Conservation (phyloP, 2,113 vertebrate species). For the Hemichromis elongatus region DNA sequence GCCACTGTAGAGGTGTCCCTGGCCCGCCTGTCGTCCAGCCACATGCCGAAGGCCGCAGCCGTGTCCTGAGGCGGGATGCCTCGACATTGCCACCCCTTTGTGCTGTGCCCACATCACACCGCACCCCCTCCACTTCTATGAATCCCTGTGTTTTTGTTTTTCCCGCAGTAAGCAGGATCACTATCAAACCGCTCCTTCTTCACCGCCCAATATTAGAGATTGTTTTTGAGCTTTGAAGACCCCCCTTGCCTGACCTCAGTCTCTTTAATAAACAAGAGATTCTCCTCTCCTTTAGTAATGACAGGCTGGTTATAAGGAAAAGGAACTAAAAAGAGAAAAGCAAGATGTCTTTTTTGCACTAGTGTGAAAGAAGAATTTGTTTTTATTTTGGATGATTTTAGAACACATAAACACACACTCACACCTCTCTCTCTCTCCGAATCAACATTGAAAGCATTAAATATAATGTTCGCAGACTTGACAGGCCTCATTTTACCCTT, state of each 20-base stretch:
- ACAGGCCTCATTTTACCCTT: background rate
- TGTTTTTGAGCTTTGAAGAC: slow-evolving; percentile 27
- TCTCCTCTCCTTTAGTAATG: slow-evolving; percentile 79
- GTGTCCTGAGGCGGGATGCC: slow-evolving; percentile 77
- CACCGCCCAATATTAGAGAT: slow-evolving; percentile 22
- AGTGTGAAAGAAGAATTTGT: slow-evolving; percentile 97
- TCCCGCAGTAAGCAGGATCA: slow-evolving; percentile 23
- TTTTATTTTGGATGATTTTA: slow-evolving; percentile 81
- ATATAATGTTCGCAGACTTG: slow-evolving; percentile 47
- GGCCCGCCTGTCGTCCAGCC: slow-evolving; percentile 84
- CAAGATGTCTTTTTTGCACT: slow-evolving; percentile 99
- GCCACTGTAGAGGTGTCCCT: slow-evolving; percentile 88
- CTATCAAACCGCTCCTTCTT: slow-evolving; percentile 16
- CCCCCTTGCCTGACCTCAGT: slow-evolving; percentile 19
- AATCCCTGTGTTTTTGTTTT: background rate
- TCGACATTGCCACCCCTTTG: background rate
- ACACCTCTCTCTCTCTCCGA: background rate
- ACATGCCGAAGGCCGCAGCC: slow-evolving; percentile 79
- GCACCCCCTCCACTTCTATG: background rate
- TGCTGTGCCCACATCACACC: background rate
- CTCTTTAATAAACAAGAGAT: background rate
- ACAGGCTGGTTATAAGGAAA: slow-evolving; percentile 77
- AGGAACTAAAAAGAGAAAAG: slow-evolving; percentile 56
- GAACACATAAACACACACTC: slow-evolving; percentile 46
- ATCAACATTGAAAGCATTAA: slow-evolving; percentile 87